These are phyloP conservation scores for Pocota personata DNA, from an alignment of 2,888 invertebrate species.

Conservation along the genomic window DNA sequence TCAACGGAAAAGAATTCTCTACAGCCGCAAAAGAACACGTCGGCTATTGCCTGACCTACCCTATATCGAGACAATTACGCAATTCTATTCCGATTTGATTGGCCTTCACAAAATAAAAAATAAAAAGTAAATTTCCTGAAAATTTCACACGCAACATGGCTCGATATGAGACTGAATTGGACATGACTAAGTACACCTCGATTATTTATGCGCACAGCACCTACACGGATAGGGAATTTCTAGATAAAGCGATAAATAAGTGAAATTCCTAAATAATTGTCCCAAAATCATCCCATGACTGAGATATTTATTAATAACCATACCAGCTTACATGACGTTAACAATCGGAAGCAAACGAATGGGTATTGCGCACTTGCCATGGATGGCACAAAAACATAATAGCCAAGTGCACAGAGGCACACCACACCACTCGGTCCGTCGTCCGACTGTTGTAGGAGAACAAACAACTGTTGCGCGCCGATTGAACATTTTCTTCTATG, in stretches of 20 bases:
- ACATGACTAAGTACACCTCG: slow-evolving; percentile 6
- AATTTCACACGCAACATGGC: slow-evolving; percentile 20
- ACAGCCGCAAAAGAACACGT: neutral
- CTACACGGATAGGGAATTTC: neutral
- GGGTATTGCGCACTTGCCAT: slow-evolving; percentile 43
- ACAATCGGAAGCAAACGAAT: slow-evolving; percentile 30
- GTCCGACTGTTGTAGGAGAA: neutral
- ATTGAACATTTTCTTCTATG: neutral
- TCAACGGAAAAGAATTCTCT: neutral
- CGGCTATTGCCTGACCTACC: slow-evolving; percentile 21
- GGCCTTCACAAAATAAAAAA: neutral
- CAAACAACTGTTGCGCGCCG: slow-evolving; percentile 53
- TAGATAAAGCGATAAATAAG: neutral
- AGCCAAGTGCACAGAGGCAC: slow-evolving; percentile 9
- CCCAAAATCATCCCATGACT: neutral
- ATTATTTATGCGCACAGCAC: slow-evolving; percentile 22
- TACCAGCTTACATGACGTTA: slow-evolving; percentile 7
- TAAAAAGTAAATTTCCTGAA: neutral
- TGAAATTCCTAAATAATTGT: neutral
- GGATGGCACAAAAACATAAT: slow-evolving; percentile 10
- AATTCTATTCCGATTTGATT: slow-evolving; percentile 18
- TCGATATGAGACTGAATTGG: neutral
- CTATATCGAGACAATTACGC: slow-evolving; percentile 15
- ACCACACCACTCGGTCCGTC: neutral
- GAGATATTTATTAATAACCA: slow-evolving; percentile 6